These are phyloP conservation scores for Condylura cristata DNA, from an alignment of 2,113 vertebrate genomes.

Conservation along the genomic window DNA sequence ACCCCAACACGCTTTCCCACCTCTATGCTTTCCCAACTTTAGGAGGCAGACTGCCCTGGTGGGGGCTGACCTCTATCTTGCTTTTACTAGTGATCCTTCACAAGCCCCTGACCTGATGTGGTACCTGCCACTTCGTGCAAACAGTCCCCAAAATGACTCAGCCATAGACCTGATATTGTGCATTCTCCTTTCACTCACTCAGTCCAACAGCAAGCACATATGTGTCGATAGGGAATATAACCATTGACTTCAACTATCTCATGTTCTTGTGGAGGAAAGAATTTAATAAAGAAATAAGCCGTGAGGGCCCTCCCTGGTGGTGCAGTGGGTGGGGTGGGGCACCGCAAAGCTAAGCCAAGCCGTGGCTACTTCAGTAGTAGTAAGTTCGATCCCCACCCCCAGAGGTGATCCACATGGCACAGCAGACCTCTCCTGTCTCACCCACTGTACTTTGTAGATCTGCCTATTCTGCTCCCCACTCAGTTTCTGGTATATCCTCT, in stretches of 20 bases:
- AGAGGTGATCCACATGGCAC: too few species aligned
- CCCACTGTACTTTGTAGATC: too few species aligned
- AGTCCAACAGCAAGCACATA: background rate
- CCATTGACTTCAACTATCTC: background rate
- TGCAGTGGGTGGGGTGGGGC: too few species aligned
- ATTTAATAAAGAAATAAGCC: background rate
- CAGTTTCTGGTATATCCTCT: too few species aligned
- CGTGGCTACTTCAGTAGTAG: too few species aligned
- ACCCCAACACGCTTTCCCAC: accelerated
- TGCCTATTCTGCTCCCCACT: too few species aligned
- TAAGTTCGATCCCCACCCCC: too few species aligned
- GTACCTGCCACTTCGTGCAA: background rate
- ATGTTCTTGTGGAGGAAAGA: background rate
- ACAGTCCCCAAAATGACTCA: background rate
- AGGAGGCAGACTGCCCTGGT: background rate
- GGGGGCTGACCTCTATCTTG: background rate
- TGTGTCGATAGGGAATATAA: background rate
- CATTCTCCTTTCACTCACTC: background rate
- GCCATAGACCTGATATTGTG: background rate
- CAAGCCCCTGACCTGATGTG: background rate
- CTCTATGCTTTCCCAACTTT: background rate
- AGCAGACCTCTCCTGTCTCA: too few species aligned
- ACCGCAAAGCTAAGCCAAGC: too few species aligned
- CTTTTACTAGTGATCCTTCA: background rate
- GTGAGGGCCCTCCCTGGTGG: too few species aligned